A percentile compares a stretch with the other conserved stretches of the same genome.
Conservation (phyloP, 2,797 vertebrate species). For the Hemitrygon akajei region DNA sequence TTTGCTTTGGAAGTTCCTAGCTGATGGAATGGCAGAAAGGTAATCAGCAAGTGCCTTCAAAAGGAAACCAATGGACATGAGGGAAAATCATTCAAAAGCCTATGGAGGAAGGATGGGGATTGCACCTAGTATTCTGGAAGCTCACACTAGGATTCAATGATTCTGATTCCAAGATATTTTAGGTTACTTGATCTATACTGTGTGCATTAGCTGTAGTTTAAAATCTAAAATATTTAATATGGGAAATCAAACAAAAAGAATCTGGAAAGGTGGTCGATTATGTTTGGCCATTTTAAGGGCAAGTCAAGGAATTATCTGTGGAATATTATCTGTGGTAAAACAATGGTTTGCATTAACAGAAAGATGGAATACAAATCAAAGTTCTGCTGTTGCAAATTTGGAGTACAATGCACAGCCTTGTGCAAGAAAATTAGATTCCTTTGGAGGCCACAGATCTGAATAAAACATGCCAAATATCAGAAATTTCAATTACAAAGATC, state of each 20-base stretch:
- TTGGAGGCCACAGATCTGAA: neutral
- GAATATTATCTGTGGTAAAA: neutral
- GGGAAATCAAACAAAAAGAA: neutral
- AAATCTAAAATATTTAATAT: neutral
- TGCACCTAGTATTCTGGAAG: too few species aligned
- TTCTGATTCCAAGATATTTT: neutral
- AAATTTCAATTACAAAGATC: neutral
- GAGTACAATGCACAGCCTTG: neutral
- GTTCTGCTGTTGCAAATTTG: neutral
- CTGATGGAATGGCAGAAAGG: too few species aligned
- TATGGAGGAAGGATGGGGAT: too few species aligned
- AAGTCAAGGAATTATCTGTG: neutral
- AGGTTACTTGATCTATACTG: neutral
- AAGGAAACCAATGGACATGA: too few species aligned
- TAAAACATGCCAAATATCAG: neutral
- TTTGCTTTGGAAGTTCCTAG: too few species aligned
- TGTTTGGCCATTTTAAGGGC: too few species aligned
- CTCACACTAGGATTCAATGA: too few species aligned
- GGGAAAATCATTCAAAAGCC: too few species aligned
- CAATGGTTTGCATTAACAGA: neutral
- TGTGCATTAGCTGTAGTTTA: neutral
- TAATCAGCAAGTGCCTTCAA: too few species aligned
- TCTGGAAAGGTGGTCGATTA: neutral
- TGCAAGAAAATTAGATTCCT: neutral
- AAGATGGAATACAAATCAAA: neutral